Percentiles rank a stretch among this genome's conserved stretches.
Evolutionary conservation across 2,113 vertebrate genomes (phyloP).

Genomic region (Lutjanus erythropterus): DNA sequence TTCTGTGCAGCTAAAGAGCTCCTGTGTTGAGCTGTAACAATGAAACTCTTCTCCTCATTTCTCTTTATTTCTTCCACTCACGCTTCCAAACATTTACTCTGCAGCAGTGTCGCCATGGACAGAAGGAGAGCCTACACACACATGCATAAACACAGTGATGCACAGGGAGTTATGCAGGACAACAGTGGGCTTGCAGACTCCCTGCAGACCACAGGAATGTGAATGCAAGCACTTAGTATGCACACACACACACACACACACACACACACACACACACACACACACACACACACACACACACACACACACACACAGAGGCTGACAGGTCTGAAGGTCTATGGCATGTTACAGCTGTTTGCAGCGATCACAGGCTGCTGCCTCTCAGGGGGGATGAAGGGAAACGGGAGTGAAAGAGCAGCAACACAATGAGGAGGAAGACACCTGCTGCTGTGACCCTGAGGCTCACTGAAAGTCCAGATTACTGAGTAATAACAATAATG

Average conservation of each 20-base stretch:
- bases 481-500: background rate
- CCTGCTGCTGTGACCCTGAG: conserved; percentile 57
- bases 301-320: conserved; percentile 34
- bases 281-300: conserved; percentile 41
- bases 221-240: conserved; percentile 22
- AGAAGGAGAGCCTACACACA: conserved; percentile 37
- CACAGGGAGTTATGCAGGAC: conserved; percentile 42
- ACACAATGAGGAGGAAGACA: conserved; percentile 44
- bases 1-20: conserved; percentile 21
- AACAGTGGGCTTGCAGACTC: conserved; percentile 39
- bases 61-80: conserved; percentile 28
- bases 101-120: background rate
- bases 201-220: conserved; percentile 71
- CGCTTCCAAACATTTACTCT: conserved; percentile 44
- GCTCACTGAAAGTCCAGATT: background rate
- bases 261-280: conserved; percentile 39
- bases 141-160: conserved; percentile 39
- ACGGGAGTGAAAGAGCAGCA: conserved; percentile 9
- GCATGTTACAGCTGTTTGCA: conserved; percentile 68
- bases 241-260: conserved; percentile 40
- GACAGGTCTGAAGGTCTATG: conserved; percentile 35
- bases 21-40: conserved; percentile 50
- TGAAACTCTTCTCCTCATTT: conserved; percentile 34
- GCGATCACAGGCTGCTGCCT: conserved; percentile 55
- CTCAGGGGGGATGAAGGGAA: conserved; percentile 40